A percentile compares a stretch with the other conserved stretches of the same genome.
Conservation (phyloP, 2,888 invertebrate genomes). For the Ligdia adustata region DNA sequence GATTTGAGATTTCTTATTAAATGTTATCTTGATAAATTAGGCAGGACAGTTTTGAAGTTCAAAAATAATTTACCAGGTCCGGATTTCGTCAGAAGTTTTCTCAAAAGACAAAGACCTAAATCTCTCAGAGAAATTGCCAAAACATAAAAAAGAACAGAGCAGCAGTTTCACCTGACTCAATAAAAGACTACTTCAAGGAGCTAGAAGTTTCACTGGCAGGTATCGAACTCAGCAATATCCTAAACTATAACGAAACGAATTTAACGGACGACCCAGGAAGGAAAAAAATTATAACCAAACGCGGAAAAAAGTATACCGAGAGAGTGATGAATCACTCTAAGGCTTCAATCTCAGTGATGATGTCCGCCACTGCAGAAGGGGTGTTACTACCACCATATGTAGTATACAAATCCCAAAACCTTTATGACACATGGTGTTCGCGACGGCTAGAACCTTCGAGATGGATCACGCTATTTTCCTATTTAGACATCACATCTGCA, state of each 20-base stretch:
- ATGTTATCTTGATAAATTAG: conserved; percentile 31
- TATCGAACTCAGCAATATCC: conserved; percentile 20
- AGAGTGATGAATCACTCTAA: conserved; percentile 38
- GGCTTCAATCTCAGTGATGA: conserved; percentile 52
- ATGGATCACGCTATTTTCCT: no score
- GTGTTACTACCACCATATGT: conserved; percentile 55
- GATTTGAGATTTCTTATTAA: conserved; percentile 36
- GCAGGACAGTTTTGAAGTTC: conserved; percentile 27
- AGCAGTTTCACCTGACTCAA: conserved; percentile 26
- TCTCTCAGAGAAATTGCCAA: conserved; percentile 31
- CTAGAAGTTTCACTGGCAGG: conserved; percentile 27
- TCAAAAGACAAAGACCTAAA: conserved; percentile 32
- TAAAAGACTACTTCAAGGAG: conserved; percentile 31
- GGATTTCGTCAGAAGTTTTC: conserved; percentile 31
- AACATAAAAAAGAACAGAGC: conserved; percentile 37
- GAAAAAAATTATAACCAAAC: conserved; percentile 39
- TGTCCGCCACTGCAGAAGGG: conserved; percentile 55
- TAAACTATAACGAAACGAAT: conserved; percentile 33
- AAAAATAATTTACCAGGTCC: conserved; percentile 38
- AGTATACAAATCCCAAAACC: conserved; percentile 57
- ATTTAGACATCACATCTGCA: no score
- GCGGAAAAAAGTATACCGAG: conserved; percentile 54
- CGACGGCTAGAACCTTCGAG: no score
- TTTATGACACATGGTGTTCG: no score
- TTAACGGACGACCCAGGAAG: conserved; percentile 31